Percentiles rank a stretch among this genome's conserved stretches.
Conservation (phyloP, 1,140 invertebrate species). For the Drosophila persimilis region DNA sequence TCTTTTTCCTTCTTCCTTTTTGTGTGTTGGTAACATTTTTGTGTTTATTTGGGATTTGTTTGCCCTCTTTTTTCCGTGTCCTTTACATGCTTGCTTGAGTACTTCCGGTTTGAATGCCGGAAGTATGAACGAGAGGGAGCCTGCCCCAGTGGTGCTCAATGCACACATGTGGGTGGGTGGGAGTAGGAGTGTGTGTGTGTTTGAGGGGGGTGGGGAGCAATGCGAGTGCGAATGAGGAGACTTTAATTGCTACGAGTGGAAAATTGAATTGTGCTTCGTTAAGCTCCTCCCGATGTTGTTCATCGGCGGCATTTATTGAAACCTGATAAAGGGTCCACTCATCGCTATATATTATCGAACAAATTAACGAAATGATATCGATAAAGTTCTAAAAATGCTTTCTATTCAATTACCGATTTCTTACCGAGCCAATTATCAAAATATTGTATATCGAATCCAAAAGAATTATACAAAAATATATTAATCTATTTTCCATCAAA, state of each 20-base stretch:
- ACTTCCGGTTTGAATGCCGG: slow-evolving; percentile 69
- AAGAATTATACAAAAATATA: too few species aligned
- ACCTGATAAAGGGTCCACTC: too few species aligned
- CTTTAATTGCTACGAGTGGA: slow-evolving; percentile 71
- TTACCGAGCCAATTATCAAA: too few species aligned
- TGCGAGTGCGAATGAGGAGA: not conserved
- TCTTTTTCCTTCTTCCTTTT: slow-evolving; percentile 14
- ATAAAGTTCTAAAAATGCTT: too few species aligned
- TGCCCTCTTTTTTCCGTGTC: slow-evolving; percentile 31
- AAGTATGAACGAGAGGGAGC: slow-evolving; percentile 50
- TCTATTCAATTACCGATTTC: too few species aligned
- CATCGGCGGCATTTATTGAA: too few species aligned
- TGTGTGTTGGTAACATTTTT: slow-evolving; percentile 31
- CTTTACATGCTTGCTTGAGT: slow-evolving; percentile 68
- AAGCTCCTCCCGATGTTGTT: not conserved
- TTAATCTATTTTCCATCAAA: too few species aligned
- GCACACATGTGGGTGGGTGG: not conserved
- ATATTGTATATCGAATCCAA: too few species aligned
- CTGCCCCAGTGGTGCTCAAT: slow-evolving; percentile 22
- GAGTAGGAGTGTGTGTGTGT: too few species aligned
- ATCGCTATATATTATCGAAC: too few species aligned
- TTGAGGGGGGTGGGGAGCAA: not conserved
- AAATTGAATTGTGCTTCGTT: slow-evolving; percentile 66
- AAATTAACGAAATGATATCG: too few species aligned
- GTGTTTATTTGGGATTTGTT: slow-evolving; percentile 55